Base-by-base conservation (phyloP, 2,113 vertebrate species). In the Eolophus roseicapilla region DNA sequence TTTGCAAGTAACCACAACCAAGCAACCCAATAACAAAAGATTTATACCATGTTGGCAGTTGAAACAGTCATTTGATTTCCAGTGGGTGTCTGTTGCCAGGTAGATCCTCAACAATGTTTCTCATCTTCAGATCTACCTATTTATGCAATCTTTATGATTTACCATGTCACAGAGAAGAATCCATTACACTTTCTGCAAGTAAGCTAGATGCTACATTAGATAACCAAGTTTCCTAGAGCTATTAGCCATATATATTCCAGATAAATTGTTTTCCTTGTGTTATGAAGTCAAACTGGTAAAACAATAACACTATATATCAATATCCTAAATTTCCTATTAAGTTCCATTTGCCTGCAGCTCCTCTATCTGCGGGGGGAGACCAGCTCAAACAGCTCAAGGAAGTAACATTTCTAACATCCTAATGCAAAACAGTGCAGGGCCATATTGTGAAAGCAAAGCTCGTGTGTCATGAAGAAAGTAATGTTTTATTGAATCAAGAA, bases 211-310 rank as follows among this genome's bases (percentile, higher is more conserved):
- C 81, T 89, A 43, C 44, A 25, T 84, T 87, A 87, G 88, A 81
- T 92, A 95, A 86, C 52, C 67, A 81, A 65, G 28, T 82, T 87
- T 88, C 41, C 70, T 65, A 62, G 59, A 69, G 57, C 62, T 75
- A 63, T 88, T 91, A 91, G 76, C 39, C 35, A 29, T 52, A 63
- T 47, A 39, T 83, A 88, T 78, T 73, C 37, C 53, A 78, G n/a
- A 83, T 17, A 67, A 83, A 71, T 82, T 68, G 35, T 84, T 95
- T 95, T 92, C 71, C 69, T 88, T 2, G 2, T 65, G 28, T 90
- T 93, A 64, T 18, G 27, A 83, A 95, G 62, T 79, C 65, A 87
- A 92, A 62, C 46, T 83, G 41, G 25, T 84, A 84, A 93, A 96
- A 64, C 35, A 88, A n/a, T 65, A 90, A 50, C 15, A 35, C 24